Evolutionary conservation across 64 coral and sea anemone species (phyloP), one percentile per base, ranked within the genome.

Genomic region (Platygyra sinensis): DNA sequence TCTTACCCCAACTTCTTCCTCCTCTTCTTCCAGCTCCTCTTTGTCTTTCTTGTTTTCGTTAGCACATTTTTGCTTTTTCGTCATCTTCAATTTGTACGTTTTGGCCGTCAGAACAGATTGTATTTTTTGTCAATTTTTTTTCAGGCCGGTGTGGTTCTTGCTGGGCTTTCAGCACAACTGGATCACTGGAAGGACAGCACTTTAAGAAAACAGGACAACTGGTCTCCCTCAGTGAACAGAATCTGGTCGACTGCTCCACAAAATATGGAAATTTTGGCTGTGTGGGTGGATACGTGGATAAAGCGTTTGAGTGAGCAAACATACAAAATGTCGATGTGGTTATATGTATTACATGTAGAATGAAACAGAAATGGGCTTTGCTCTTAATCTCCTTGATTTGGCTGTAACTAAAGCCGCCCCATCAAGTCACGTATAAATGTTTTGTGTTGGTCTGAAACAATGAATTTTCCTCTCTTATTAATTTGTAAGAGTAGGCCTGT

Each of bases 191-290:
- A 30, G 93, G 93, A 90, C 93, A 94, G 51, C 93, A 94, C 74
- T 94, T 94, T 62, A 94, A 86, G 82, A 90, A 94, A 84, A 94
- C 88, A 36, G 88, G 93, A 33, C 52, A 87, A 27, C 80, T 94
- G 12, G 81, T 94, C 27, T 94, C 93, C 52, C 93, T 94, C 11
- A 94, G 93, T 20, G 93, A 94, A 90, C 93, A 94, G 75, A 94
- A 94, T 67, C 93, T 94, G 46, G 62, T 94, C 3, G 93, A 94
- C 52, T 94, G 93, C 52, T 90, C 93, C 29, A 20, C 3, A n/a
- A 67, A 39, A 12, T 94, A 72, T 80, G 93, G 93, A 24, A 90
- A 94, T 63, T 15, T 72, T 36, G 93, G 93, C 52, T 94, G 93
- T 25, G 25, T 79, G 12, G 93, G 93, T 33, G 93, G 93, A 18